Percentiles rank a stretch among this genome's conserved stretches.
These are phyloP conservation scores for Haliclona indistincta DNA, from an alignment of 37 sponge, comb jelly and placozoan genomes.

Conservation along the genomic window DNA sequence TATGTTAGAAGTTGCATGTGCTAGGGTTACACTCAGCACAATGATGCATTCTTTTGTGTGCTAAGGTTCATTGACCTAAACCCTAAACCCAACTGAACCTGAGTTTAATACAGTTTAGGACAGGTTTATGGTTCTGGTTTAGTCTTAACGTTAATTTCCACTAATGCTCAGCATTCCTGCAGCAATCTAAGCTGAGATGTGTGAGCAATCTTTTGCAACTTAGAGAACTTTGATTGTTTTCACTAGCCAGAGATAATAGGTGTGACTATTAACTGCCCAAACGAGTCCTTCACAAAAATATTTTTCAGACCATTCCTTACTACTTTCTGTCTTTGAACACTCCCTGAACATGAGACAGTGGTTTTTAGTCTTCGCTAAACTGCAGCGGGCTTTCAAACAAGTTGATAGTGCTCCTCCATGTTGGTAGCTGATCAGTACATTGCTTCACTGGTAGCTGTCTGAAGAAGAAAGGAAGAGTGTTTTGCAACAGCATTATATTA, in stretches of 20 bases:
- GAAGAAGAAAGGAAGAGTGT: background rate
- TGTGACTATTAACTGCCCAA: conserved; percentile 64
- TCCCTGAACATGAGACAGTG: conserved; percentile 41
- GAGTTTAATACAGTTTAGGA: too few species aligned
- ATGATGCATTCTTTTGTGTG: too few species aligned
- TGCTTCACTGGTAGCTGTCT: conserved; percentile 64
- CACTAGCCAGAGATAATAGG: conserved; percentile 91
- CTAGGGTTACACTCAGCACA: too few species aligned
- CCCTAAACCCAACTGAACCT: too few species aligned
- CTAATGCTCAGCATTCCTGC: too few species aligned
- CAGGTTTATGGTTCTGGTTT: too few species aligned
- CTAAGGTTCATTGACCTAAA: too few species aligned
- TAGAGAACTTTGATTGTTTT: conserved; percentile 56
- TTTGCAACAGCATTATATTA: background rate
- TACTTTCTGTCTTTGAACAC: conserved; percentile 66
- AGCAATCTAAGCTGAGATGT: too few species aligned
- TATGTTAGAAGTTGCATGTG: too few species aligned
- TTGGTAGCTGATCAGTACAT: conserved; percentile 14
- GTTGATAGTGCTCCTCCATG: conserved; percentile 30
- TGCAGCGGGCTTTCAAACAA: conserved; percentile 1
- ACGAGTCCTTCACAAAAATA: conserved; percentile 53
- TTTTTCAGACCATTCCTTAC: conserved; percentile 34
- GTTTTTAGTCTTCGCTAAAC: conserved; percentile 18
- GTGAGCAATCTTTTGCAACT: too few species aligned
- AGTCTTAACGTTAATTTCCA: too few species aligned